Conservation (phyloP, 2,797 vertebrate species). For the Furcifer pardalis region DNA sequence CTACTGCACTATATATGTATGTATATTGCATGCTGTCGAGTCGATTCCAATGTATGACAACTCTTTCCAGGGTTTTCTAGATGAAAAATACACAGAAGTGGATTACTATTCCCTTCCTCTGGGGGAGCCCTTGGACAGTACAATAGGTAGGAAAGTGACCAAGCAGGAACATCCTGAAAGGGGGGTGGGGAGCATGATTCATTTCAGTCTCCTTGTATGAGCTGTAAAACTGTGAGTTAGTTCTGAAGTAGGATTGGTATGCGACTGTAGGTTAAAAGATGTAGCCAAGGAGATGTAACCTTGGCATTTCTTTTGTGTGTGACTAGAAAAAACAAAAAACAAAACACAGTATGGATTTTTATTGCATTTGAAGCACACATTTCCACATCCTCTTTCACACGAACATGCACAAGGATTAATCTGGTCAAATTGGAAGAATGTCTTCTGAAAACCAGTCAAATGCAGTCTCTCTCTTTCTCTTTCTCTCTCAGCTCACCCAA, state of each 20-base stretch:
- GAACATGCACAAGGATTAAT: background rate
- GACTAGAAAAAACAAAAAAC: background rate
- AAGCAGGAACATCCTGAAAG: background rate
- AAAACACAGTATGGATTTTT: background rate
- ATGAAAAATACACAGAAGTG: too few species aligned
- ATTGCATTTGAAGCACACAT: background rate
- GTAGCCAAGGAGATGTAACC: conserved; percentile 1
- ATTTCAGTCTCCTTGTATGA: background rate
- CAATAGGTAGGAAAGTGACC: conserved; percentile 5
- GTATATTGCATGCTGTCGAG: too few species aligned
- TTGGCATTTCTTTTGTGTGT: background rate
- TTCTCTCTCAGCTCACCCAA: conserved; percentile 40
- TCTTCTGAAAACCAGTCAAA: background rate
- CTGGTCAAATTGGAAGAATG: background rate
- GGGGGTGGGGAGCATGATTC: background rate
- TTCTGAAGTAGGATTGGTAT: conserved; percentile 17
- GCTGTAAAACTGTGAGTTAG: conserved; percentile 11
- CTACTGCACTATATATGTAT: too few species aligned
- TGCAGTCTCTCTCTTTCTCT: too few species aligned
- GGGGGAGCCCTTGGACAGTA: too few species aligned
- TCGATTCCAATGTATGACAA: too few species aligned
- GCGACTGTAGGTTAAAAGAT: fast-evolving
- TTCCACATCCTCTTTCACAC: background rate
- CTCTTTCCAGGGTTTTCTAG: too few species aligned
- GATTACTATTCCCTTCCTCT: too few species aligned